Evolutionary conservation across 2,888 invertebrate genomes (phyloP), one percentile per base, ranked within the genome.

Genomic region (Nomada goodeniana): DNA sequence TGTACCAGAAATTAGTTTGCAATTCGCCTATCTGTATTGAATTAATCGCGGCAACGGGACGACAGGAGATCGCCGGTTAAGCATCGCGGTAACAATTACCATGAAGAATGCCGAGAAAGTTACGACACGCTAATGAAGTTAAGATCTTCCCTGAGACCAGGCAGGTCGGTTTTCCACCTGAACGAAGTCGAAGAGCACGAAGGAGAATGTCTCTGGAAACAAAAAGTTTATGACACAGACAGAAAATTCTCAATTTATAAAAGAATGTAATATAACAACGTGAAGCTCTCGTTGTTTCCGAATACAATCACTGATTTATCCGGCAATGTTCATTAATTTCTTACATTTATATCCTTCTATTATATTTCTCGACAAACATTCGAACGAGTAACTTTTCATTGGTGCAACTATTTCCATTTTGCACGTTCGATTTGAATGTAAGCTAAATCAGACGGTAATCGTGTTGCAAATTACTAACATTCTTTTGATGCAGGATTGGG

Each of bases 51-150:
- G 61, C 18, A 72, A 59, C 57, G 72, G 52, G 68, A 71, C 75
- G 67, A 55, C 29, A 53, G 70, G 11, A 80, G 61, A 75, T 82
- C 61, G 59, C 26, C 75, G 70, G 52, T 70, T 71, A 76, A 82
- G 64, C 72, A 78, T 72, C 80, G 61, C 52, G 76, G 80, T 84
- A 87, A 89, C 88, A 86, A 87, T 88, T 88, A 89, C 85, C 82
- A 57, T 52, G 76, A 74, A 84, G 84, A 86, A 88, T 85, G 72
- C 82, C 76, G 52, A 69, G 75, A 76, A 86, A 85, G 80, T 86
- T 81, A 80, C 74, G 86, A 84, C 78, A 82, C 77, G 81, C 84
- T 89, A 89, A 89, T 87, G 85, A 88, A 89, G 87, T 88, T 79
- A 86, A 85, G 81, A 82, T 80, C 77, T 65, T 75, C 71, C 67